Conservation (phyloP, 37 sponge, comb jelly and placozoan genomes). For the Beroe forskalii region DNA sequence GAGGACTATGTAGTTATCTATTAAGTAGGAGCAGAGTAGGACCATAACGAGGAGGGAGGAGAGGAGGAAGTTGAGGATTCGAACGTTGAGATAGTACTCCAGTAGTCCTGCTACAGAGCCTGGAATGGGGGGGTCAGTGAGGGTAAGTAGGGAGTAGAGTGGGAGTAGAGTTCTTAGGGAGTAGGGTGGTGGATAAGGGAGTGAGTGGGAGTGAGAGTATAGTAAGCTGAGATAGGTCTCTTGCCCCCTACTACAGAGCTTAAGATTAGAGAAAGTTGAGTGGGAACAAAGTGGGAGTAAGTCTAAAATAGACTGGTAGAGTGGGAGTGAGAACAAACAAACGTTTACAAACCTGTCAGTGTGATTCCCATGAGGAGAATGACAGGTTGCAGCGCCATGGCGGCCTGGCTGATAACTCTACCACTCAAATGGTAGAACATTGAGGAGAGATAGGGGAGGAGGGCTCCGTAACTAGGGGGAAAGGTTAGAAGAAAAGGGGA, state of each 20-base stretch:
- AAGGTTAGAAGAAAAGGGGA: no score
- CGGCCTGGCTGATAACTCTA: slow-evolving; percentile 39
- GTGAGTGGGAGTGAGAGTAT: no score
- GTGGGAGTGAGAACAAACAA: no score
- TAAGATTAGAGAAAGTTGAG: no score
- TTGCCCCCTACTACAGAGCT: no score
- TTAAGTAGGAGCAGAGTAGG: slow-evolving; percentile 18
- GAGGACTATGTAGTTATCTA: not conserved
- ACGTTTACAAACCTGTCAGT: slow-evolving; percentile 23
- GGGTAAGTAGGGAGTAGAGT: not conserved
- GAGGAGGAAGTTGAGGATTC: slow-evolving; percentile 51
- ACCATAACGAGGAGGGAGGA: not conserved
- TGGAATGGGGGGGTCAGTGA: not conserved
- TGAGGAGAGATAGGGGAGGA: slow-evolving; percentile 45
- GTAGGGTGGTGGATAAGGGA: not conserved
- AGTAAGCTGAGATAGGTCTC: no score
- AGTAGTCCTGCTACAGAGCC: slow-evolving; percentile 34
- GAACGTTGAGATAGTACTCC: slow-evolving; percentile 55
- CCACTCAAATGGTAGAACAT: slow-evolving; percentile 9
- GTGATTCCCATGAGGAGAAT: slow-evolving; percentile 64
- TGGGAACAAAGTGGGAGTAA: no score
- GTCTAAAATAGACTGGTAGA: no score
- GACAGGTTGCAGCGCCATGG: slow-evolving; percentile 62
- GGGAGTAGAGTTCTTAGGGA: not conserved
- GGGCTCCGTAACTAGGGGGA: slow-evolving; percentile 49